Evolutionary conservation across 2,113 vertebrate species (phyloP), one percentile per base, ranked within the genome.

Genomic region (Phasianus colchicus): DNA sequence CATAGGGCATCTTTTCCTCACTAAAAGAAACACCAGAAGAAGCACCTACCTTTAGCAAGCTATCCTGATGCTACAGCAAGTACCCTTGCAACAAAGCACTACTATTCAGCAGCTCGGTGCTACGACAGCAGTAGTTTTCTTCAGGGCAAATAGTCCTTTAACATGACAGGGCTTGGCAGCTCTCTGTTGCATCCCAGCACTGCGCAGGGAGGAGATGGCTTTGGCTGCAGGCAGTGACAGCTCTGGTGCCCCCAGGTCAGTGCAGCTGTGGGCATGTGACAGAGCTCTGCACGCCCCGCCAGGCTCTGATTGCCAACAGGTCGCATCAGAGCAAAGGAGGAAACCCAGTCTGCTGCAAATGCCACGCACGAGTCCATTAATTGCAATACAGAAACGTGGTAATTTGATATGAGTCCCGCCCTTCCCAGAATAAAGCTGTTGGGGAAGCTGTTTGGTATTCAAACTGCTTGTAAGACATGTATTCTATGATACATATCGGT

Each of bases 311-410:
- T 72, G 43, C 43, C 19, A 45, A 4, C 43, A 9, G 27, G 27
- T 3, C 2, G 8, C 27, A 3, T 15, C 21, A 52, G n/a, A 45
- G 32, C n/a, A 60, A 67, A 60, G 24, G 71, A 45, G 43, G 48
- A 74, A 76, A 29, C 32, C 5, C 38, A 84, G 34, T 8, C 38
- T 36, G 13, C 58, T 54, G 50, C 34, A 54, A 43, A 36, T 0
- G 34, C 47, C 5, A 40, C 9, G 80, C 32, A 52, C 13, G 71
- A 78, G 58, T 0, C 2, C 36, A 58, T 64, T 34, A 50, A 20
- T 8, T 47, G 38, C 20, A 84, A 81, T 11, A 48, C 17, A 40
- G 30, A 78, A 79, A 65, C 0, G 0, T 0, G 14, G 22, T 32
- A 7, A 30, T 63, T 67, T 65, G 66, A 52, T 21, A 12, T 16